Evolutionary conservation across 2,797 vertebrate species (phyloP), one percentile per base, ranked within the genome.

Genomic region (Mormyrops attenuatus): DNA sequence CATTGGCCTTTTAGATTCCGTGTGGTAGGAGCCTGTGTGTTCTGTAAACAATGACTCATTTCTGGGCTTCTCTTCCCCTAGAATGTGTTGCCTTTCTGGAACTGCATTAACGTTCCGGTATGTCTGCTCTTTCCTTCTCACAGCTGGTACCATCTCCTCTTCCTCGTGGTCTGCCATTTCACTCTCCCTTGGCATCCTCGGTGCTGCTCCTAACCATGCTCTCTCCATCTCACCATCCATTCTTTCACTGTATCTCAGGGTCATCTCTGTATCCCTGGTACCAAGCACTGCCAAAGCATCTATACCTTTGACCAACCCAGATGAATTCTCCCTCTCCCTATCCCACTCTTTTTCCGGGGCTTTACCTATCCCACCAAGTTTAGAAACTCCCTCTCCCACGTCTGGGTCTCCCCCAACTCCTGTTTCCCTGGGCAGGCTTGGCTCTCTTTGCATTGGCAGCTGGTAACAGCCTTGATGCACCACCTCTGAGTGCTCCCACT

Each of bases 261-360:
- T 92, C 0, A 96, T 89, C 90, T 92, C 93, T 0, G 90, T 93
- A 90, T 93, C 95, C 93, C 93, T 94, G 41, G 95, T 90, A 0
- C 93, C 94, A 0, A 93, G 95, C 66, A 93, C 89, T 0, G 93
- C 95, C 91, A 96, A 52, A 15, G 50, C 26, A 8, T 41, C 85
- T 20, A 34, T 13, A 3, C 15, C 52, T 30, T 26, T 60, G 52
- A 34, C 53, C n/a, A 7, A 20, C 84, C 8, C 47, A 89, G 30
- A 20, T 38, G 26, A 49, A 38, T 41, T 47, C 20, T 13, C 57
- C 41, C 3, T 66, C 73, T 57, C 11, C 60, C 8, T 89, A 77
- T 77, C 82, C 77, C 82, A 15, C 5, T 60, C 69, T 82, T 50
- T 89, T 53, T 41, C 22, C 30, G 38, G 30, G 8, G 41, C 50